Evolutionary conservation across 2,888 invertebrate species (phyloP).

Genomic region (Drosophila peninsularis): DNA sequence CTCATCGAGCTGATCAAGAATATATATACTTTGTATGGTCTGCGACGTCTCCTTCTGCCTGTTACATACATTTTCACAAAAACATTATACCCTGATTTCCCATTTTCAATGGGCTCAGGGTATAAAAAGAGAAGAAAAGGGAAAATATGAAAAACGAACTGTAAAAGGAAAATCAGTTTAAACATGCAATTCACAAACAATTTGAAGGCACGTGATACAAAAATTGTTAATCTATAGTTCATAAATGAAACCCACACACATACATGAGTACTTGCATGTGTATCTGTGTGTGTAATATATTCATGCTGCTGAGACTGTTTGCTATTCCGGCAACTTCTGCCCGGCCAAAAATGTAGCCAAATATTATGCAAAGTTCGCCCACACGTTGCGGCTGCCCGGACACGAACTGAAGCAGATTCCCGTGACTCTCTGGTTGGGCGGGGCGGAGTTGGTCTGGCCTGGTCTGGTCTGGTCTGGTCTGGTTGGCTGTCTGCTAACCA

Average conservation of each 20-base stretch:
- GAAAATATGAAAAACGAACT: neutral
- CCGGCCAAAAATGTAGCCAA: constrained; percentile 45
- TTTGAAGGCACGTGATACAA: constrained; percentile 22
- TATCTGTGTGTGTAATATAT: neutral
- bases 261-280: neutral
- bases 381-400: constrained; percentile 30
- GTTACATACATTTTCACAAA: too few species aligned
- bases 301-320: constrained; percentile 12
- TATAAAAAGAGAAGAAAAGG: too few species aligned
- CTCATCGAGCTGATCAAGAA: too few species aligned
- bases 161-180: constrained; percentile 20
- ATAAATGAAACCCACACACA: constrained; percentile 22
- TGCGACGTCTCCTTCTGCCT: too few species aligned
- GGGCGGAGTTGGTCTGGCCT: neutral
- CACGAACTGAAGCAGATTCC: constrained; percentile 11
- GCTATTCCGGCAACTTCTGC: constrained; percentile 18
- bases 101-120: too few species aligned
- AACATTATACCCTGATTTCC: too few species aligned
- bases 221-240: constrained; percentile 44
- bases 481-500: constrained; percentile 41
- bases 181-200: constrained; percentile 47
- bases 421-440: neutral
- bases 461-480: constrained; percentile 1
- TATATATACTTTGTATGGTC: too few species aligned
- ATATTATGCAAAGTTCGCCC: constrained; percentile 54